Conservation (phyloP, 2,797 vertebrate genomes). For the Acrossocheilus fasciatus region DNA sequence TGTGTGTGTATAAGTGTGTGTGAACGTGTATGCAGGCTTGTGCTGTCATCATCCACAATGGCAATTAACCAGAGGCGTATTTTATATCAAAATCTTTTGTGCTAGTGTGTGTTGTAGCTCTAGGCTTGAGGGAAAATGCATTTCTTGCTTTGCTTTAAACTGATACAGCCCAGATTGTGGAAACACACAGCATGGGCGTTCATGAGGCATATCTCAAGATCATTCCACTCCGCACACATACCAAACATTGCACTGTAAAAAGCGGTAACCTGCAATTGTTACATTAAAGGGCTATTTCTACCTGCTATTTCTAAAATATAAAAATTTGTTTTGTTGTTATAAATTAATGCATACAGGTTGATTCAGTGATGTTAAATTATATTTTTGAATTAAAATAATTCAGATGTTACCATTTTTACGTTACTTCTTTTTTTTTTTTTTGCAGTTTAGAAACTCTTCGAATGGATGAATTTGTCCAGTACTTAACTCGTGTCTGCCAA, state of each 20-base stretch:
- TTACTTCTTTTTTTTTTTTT: neutral
- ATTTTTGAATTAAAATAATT: neutral
- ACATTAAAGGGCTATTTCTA: neutral
- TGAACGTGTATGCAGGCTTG: constrained; percentile 12
- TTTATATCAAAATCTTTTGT: constrained; percentile 34
- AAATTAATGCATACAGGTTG: neutral
- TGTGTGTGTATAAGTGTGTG: constrained; percentile 33
- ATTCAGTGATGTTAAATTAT: neutral
- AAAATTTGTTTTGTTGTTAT: neutral
- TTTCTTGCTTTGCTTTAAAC: constrained; percentile 3
- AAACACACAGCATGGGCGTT: constrained; percentile 20
- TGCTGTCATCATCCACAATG: constrained; percentile 57
- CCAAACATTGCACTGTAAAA: neutral
- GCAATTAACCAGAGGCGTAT: constrained; percentile 26
- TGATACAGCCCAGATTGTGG: constrained; percentile 5
- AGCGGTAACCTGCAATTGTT: neutral
- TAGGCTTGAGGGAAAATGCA: constrained; percentile 18
- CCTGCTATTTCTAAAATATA: neutral
- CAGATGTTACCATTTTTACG: neutral
- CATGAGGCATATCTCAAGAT: constrained; percentile 6
- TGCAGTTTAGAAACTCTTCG: neutral
- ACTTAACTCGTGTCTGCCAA: neutral
- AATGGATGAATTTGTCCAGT: neutral
- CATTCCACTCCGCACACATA: constrained; percentile 33
- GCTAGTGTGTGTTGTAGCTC: constrained; percentile 43